A percentile compares a stretch with the other conserved stretches of the same genome.
These are phyloP conservation scores for Polyploca ridens DNA, from an alignment of 2,888 invertebrate species.

Conservation along the genomic window DNA sequence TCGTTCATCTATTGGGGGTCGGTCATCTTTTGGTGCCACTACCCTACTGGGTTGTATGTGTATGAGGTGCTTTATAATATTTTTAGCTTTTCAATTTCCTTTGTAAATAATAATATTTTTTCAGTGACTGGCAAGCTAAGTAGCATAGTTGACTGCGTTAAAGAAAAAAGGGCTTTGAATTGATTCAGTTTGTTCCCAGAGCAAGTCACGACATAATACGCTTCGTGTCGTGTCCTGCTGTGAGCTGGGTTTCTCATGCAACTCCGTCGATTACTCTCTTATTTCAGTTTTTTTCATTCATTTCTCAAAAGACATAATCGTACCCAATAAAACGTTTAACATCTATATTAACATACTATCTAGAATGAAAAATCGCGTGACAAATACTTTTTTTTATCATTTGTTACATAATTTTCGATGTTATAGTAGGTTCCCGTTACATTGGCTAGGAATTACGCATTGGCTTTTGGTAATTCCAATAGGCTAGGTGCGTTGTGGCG, in stretches of 20 bases:
- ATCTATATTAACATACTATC: neutral
- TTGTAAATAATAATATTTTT: neutral
- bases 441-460: constrained; percentile 37
- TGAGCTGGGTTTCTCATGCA: constrained; percentile 39
- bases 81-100: neutral
- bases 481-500: constrained; percentile 38
- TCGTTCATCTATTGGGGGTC: too few species aligned
- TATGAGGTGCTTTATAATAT: too few species aligned
- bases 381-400: neutral
- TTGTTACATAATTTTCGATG: constrained; percentile 15
- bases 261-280: constrained; percentile 24
- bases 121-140: constrained; percentile 14
- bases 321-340: neutral
- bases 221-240: constrained; percentile 58
- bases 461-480: constrained; percentile 47
- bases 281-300: constrained; percentile 18
- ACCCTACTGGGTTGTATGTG: too few species aligned
- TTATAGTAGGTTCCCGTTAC: too few species aligned
- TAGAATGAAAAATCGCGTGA: neutral
- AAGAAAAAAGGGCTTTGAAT: constrained; percentile 37
- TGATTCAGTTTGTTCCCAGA: constrained; percentile 36
- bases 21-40: too few species aligned
- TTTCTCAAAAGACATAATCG: neutral
- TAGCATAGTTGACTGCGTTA: constrained; percentile 23
- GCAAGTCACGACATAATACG: constrained; percentile 55